Conservation (phyloP, 2,797 vertebrate species). For the Chlorospingus semifuscus region DNA sequence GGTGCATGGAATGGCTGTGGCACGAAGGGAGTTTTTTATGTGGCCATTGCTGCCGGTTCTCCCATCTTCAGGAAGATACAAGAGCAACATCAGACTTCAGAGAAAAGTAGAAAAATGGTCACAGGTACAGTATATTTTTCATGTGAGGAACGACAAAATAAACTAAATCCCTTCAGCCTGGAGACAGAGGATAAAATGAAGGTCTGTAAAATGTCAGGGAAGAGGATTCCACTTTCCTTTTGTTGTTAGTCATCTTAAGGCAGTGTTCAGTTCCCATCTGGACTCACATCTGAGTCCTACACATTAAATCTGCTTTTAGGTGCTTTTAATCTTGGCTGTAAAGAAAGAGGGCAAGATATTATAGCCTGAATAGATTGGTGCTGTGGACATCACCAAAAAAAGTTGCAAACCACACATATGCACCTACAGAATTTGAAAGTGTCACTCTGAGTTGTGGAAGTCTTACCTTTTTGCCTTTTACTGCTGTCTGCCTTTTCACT, state of each 20-base stretch:
- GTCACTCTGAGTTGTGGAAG: background rate
- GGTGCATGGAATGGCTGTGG: background rate
- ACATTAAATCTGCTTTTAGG: background rate
- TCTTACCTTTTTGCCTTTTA: background rate
- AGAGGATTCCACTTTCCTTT: background rate
- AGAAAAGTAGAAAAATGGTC: background rate
- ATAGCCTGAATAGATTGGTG: background rate
- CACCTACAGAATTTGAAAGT: background rate
- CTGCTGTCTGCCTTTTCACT: background rate
- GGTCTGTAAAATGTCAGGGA: background rate
- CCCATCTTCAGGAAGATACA: background rate
- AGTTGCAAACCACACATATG: background rate
- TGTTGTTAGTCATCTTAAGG: background rate
- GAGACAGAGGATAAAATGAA: background rate
- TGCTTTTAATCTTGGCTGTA: background rate
- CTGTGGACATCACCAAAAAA: background rate
- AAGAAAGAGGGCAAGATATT: background rate
- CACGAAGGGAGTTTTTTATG: background rate
- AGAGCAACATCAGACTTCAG: background rate
- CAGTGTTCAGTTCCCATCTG: background rate
- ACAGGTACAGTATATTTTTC: background rate
- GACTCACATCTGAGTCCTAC: background rate
- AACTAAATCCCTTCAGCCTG: background rate
- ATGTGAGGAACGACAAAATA: background rate
- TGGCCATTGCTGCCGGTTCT: background rate